These are phyloP conservation scores for Pseudomugil tenellus DNA, from an alignment of 2,797 vertebrate species.

Conservation along the genomic window DNA sequence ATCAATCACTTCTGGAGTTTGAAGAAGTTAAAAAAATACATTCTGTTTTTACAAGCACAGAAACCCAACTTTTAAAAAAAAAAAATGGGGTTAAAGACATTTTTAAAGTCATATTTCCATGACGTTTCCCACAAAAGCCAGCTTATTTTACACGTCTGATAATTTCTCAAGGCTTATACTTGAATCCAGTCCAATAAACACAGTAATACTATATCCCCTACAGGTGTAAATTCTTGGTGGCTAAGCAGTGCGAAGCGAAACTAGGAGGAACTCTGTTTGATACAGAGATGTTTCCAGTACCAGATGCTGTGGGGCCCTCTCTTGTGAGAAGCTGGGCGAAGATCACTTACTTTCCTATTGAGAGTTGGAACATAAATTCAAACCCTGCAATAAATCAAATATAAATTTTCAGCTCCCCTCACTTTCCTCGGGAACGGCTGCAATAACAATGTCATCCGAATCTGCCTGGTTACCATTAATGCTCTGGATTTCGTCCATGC, in stretches of 20 bases:
- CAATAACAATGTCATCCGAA: conserved; percentile 82
- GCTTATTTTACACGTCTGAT: conserved; percentile 65
- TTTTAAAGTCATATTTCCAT: conserved; percentile 15
- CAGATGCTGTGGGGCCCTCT: conserved; percentile 79
- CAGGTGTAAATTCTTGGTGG: conserved; percentile 81
- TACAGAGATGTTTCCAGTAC: conserved; percentile 76
- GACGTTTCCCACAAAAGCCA: conserved; percentile 62
- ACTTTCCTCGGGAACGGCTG: conserved; percentile 76
- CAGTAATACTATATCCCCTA: conserved; percentile 77
- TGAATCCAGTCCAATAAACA: conserved; percentile 74
- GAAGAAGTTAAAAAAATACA: not conserved
- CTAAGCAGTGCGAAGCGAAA: conserved; percentile 60
- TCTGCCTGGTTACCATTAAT: conserved; percentile 79
- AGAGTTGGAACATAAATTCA: conserved; percentile 79
- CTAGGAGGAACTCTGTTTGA: conserved; percentile 63
- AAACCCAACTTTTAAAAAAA: not conserved
- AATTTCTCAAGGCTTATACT: conserved; percentile 72
- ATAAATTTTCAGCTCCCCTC: conserved; percentile 78
- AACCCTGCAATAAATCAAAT: conserved; percentile 83
- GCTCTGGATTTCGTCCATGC: conserved; percentile 74
- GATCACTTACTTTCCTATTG: conserved; percentile 79
- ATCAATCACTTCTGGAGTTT: not conserved
- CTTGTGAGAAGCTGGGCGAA: conserved; percentile 68
- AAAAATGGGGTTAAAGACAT: not conserved
- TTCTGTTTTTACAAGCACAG: not conserved